Evolutionary conservation across 2,797 vertebrate species (phyloP).

Genomic region (Peromyscus eremicus): DNA sequence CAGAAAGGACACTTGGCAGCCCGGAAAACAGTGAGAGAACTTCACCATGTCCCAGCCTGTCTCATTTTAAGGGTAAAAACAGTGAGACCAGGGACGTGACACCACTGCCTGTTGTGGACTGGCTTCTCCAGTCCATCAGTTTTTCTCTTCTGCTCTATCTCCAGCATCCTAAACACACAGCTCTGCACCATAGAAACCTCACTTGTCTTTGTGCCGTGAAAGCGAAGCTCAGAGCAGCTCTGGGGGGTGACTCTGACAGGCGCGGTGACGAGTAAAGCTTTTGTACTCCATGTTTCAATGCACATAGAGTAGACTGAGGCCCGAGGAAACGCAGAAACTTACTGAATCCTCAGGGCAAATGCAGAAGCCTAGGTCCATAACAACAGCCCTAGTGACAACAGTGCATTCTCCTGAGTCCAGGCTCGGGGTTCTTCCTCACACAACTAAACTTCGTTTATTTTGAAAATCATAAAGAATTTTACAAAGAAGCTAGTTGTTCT

Average conservation of each 20-base stretch:
- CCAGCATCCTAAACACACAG: neutral
- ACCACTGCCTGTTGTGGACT: neutral
- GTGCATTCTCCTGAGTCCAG: neutral
- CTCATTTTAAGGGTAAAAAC: neutral
- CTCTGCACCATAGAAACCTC: neutral
- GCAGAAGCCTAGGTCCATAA: neutral
- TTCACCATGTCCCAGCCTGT: neutral
- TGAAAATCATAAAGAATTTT: neutral
- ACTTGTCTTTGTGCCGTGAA: neutral
- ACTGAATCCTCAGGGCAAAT: neutral
- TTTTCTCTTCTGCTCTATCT: neutral
- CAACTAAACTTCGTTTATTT: neutral
- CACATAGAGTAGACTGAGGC: neutral
- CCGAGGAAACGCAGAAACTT: neutral
- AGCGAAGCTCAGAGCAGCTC: neutral
- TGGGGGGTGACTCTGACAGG: neutral
- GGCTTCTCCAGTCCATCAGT: neutral
- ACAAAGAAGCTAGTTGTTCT: neutral
- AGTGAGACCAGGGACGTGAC: neutral
- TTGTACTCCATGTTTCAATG: neutral
- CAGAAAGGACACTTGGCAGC: neutral
- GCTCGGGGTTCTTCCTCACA: neutral
- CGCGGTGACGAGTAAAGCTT: neutral
- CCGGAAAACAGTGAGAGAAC: neutral
- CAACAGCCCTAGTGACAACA: neutral